phyloP scores from a whole-genome alignment of 53 echinoderm and acorn worm species.

The Hippasteria phrygiana region DNA sequence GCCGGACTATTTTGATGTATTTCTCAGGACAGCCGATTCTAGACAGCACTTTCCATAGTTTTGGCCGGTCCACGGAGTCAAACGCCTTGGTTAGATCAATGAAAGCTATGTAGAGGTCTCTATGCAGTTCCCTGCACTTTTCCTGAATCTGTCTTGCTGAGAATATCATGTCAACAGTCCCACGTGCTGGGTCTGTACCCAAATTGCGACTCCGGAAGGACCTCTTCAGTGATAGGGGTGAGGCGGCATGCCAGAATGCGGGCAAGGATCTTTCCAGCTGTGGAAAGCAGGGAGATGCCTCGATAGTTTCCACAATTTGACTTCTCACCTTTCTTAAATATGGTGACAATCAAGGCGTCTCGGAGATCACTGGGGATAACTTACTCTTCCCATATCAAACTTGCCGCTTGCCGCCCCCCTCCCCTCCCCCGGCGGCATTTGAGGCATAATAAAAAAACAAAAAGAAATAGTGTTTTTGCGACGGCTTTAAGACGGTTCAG shows the following conservation, averaged over 20 bases:
- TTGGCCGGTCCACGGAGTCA: background rate
- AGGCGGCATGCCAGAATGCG: background rate
- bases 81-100: constrained; percentile 33
- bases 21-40: background rate
- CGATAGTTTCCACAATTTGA: constrained; percentile 17
- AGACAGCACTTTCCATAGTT: constrained; percentile 19
- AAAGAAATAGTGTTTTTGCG: too few relatives aligned
- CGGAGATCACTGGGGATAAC: too few relatives aligned
- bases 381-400: too few relatives aligned
- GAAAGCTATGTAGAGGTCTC: constrained; percentile 18
- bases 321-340: too few relatives aligned
- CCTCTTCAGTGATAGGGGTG: background rate
- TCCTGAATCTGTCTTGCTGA: constrained; percentile 18
- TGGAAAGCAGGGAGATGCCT: constrained; percentile 32
- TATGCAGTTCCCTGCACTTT: constrained; percentile 25
- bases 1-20: background rate
- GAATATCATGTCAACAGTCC: constrained; percentile 37
- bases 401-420: too few relatives aligned
- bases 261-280: constrained; percentile 39
- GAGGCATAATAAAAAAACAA: too few relatives aligned
- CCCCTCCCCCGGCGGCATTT: too few relatives aligned
- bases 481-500: too few relatives aligned
- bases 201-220: constrained; percentile 31
- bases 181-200: constrained; percentile 11
- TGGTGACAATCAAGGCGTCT: too few relatives aligned